Base-by-base conservation (phyloP, 2,888 invertebrate genomes). In the Emmelina monodactyla region DNA sequence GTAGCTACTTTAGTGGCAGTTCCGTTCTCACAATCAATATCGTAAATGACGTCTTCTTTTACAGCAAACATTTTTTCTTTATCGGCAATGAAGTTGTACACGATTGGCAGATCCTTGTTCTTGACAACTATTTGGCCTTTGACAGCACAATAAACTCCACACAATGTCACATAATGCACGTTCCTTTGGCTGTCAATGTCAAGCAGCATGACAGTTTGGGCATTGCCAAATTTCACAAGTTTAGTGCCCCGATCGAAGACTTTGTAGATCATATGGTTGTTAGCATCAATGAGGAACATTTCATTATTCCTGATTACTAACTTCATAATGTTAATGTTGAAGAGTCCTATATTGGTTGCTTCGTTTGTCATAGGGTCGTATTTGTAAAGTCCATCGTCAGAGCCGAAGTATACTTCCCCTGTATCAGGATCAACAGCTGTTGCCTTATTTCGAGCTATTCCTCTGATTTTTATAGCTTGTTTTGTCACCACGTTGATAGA, bases 361-460 rank as follows among this genome's bases (percentile, higher is more conserved):
- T 49, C 44, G 12, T 70, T 65, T 9, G 39, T 37, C 1, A 71
- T 14, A 0, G 68, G 55, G 38, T 78, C 63, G 35, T 67, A 73
- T 49, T 65, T 70, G 40, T 76, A 78, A 1, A 78, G 41, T 2
- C 76, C 76, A 37, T 78, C 55, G 13, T 72, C 69, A 1, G 75
- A 66, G 9, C 78, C 78, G 37, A 78, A 78, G 38, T 73, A 78
- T 0, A 76, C 68, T 9, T 73, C 68, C 1, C 78, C 58, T 0
- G 62, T 58, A 0, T 71, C 75, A 0, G 47, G 1, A 36, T 78
- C 73, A 0, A 76, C 63, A 0, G 68, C 73, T 11, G 67, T 64
- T 0, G 76, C 78, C 46, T 71, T 76, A 36, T 76, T 76, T 31
- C 53, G 66, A 33, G 51, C 42, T 11, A 78, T 72, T 0, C 73